These are phyloP conservation scores for Caenorhabditis inopinata DNA, from an alignment of 1,140 invertebrate genomes.

Conservation along the genomic window DNA sequence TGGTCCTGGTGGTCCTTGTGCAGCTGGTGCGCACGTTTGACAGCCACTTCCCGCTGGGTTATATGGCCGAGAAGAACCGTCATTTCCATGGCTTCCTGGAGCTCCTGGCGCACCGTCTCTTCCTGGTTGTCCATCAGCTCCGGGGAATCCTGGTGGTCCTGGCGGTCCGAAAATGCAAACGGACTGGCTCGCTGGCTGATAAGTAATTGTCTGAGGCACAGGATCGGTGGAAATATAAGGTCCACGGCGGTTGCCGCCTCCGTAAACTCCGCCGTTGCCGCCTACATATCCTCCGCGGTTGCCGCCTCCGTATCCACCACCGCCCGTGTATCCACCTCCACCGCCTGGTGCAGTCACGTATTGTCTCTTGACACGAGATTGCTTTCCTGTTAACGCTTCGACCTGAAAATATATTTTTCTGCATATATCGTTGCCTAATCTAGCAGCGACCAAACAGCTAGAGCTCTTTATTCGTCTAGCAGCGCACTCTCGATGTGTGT, in stretches of 20 bases:
- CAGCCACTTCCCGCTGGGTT: background rate
- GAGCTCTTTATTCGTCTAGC: too few relatives aligned
- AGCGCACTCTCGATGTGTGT: background rate
- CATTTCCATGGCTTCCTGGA: background rate
- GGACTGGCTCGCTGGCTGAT: background rate
- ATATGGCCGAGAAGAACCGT: background rate
- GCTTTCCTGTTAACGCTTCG: background rate
- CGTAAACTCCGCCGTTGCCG: too few relatives aligned
- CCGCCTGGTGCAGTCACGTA: conserved; percentile 8
- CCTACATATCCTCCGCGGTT: background rate
- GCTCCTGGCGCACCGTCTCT: background rate
- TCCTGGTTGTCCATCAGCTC: background rate
- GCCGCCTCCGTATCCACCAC: background rate
- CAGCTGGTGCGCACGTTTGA: background rate
- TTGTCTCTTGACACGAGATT: conserved; percentile 24
- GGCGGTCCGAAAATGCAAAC: conserved; percentile 11
- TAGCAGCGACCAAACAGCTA: too few relatives aligned
- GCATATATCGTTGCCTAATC: background rate
- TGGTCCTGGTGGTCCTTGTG: conserved; percentile 12
- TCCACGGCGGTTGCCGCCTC: too few relatives aligned
- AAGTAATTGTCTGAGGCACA: too few relatives aligned
- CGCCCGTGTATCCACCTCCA: background rate
- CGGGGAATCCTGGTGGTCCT: conserved; percentile 28
- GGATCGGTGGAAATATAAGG: too few relatives aligned
- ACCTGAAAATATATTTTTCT: background rate